Evolutionary conservation across 2,888 invertebrate genomes (phyloP), one percentile per base, ranked within the genome.

Genomic region (Melinopterus prodromus): DNA sequence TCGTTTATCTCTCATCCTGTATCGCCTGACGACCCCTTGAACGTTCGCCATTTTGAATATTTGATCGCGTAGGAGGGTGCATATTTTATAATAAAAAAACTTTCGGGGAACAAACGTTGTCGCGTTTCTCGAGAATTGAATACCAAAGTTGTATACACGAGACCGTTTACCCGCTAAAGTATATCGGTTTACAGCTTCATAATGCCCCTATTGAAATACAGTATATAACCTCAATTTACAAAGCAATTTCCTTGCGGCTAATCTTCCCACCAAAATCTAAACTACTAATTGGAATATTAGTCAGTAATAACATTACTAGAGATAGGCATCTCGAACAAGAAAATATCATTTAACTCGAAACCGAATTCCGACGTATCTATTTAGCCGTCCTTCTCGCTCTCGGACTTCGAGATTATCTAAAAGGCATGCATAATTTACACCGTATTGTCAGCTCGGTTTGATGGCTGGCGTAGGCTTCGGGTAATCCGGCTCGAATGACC

Each of bases 41-140:
- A 12, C 53, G 53, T 53, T 26, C 53, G 53, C 53, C 53, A 53
- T 53, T 53, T 53, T 53, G 53, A 53, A 53, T 53, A 53, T 53
- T 53, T 9, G 53, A 4, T 53, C 53, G 53, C 12, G 12, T 12
- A 7, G 53, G 53, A 53, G 53, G 53, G 53, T 53, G 53, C 53
- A 53, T 53, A 53, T 53, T 53, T 53, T 53, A 53, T 53, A 53
- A 53, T 53, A 53, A 53, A 53, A 53, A 53, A 53, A 53, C 53
- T 53, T 53, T 53, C 53, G 53, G 53, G 53, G 53, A 2, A 9
- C 53, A 53, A 53, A 53, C 9, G 9, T 12, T 53, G 53, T 53
- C 53, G 53, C 53, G 53, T 53, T 53, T 53, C 53, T 12, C 53
- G 12, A 53, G 53, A 53, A 53, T 53, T 53, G 53, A 53, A 53